Evolutionary conservation across 64 coral and sea anemone genomes (phyloP), one percentile per base, ranked within the genome.

Genomic region (Stichodactyla mertensii): DNA sequence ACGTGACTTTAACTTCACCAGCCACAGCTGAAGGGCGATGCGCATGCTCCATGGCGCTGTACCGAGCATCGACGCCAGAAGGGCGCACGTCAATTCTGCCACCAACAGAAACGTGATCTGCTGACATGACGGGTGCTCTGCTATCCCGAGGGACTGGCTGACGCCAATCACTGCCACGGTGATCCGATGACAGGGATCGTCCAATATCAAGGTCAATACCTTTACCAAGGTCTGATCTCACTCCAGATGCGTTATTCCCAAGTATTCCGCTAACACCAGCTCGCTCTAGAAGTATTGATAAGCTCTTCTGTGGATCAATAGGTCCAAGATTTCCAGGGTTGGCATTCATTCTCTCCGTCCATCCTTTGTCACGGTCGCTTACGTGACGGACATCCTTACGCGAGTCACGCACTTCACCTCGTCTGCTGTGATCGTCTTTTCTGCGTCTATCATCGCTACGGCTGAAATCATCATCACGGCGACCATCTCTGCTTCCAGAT

Each of bases 241-340:
- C 91, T 51, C 79, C 88, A 82, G 85, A 54, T 28, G 69, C 91
- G 19, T 45, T 89, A 27, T 54, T 62, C 22, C 97, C 97, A 0
- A 99, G 91, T 71, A 99, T 95, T 22, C 93, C 93, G 78, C 97
- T 91, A 54, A 99, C 97, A 6, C 97, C 97, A 54, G 97, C 97
- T 55, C 97, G 93, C 61, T 99, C 93, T 0, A 99, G 86, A 24
- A 99, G 86, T 16, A 99, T 92, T n/a, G 85, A 92, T 77, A 99
- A 94, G 64, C 93, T 94, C 62, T 99, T 99, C 88, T 99, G 97
- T 87, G 92, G 93, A 79, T 99, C 93, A 61, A 97, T 90, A 18
- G 85, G 81, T 57, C 84, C 90, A 14, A 87, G 84, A 10, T 78
- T 74, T 45, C 89, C 84, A 80, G 84, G 51, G 59, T 62, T 79